Conservation (phyloP, 2,113 vertebrate genomes). For the Sakesphorus luctuosus region DNA sequence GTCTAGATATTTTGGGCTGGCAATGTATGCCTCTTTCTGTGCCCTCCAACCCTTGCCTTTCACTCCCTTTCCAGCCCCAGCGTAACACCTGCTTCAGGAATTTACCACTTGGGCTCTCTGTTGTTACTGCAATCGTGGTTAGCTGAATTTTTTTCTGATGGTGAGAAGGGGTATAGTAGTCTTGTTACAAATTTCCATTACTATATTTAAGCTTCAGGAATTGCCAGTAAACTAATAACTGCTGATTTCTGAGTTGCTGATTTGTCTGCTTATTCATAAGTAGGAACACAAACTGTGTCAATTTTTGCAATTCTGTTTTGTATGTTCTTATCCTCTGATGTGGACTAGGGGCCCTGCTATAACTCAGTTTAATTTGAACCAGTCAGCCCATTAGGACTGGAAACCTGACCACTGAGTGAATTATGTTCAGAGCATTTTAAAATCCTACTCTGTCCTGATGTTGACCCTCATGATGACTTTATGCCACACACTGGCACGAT, state of each 20-base stretch:
- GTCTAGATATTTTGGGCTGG: not conserved
- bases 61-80: not conserved
- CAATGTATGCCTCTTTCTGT: not conserved
- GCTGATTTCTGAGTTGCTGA: slow-evolving; percentile 24
- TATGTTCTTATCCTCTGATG: not conserved
- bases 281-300: not conserved
- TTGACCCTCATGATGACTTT: not conserved
- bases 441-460: not conserved
- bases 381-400: not conserved
- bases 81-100: not conserved
- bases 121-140: not conserved
- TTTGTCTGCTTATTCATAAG: slow-evolving; percentile 8
- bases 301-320: slow-evolving; percentile 40
- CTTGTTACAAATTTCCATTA: not conserved
- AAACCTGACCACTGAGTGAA: slow-evolving; percentile 3
- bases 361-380: slow-evolving; percentile 53
- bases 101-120: not conserved
- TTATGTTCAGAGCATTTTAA: slow-evolving; percentile 27
- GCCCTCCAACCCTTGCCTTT: not conserved
- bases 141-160: not conserved
- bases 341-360: not conserved
- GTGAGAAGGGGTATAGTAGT: not conserved
- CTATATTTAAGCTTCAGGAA: not conserved
- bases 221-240: slow-evolving; percentile 15
- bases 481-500: not conserved